phyloP scores from a whole-genome alignment of 2,888 invertebrate genomes.

The Parapristionchus giblindavisi region DNA sequence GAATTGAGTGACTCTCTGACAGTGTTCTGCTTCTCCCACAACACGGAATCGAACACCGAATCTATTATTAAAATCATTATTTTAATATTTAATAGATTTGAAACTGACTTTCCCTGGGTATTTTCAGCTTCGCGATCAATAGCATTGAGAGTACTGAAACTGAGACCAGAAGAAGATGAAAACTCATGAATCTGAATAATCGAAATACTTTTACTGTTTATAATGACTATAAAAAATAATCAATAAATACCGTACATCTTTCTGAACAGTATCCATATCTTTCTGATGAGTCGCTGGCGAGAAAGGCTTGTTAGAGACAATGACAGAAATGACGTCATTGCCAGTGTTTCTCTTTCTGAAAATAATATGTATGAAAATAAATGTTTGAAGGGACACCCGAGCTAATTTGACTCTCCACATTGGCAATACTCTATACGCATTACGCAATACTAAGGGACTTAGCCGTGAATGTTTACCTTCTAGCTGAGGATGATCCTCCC shows the following conservation, averaged over 20 bases:
- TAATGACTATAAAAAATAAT: background rate
- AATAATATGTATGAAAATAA: too few relatives aligned
- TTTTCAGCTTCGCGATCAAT: slow-evolving; percentile 24
- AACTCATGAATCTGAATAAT: slow-evolving; percentile 6
- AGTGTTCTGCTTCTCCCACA: slow-evolving; percentile 16
- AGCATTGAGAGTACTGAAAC: slow-evolving; percentile 14
- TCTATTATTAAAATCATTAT: background rate
- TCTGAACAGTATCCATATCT: slow-evolving; percentile 21
- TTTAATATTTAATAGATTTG: background rate
- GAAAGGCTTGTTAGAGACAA: slow-evolving; percentile 16
- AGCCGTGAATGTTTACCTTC: too few relatives aligned
- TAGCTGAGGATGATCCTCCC: too few relatives aligned
- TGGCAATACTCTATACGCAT: too few relatives aligned
- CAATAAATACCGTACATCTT: background rate
- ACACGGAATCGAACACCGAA: slow-evolving; percentile 31
- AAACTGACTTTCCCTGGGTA: slow-evolving; percentile 13
- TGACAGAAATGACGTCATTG: slow-evolving; percentile 18
- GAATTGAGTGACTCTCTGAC: slow-evolving; percentile 26
- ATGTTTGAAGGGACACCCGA: too few relatives aligned
- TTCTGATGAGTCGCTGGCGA: background rate
- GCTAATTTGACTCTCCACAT: too few relatives aligned
- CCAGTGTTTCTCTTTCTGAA: too few relatives aligned
- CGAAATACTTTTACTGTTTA: background rate
- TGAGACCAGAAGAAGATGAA: slow-evolving; percentile 17
- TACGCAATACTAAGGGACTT: too few relatives aligned